phyloP scores from a whole-genome alignment of 2,113 vertebrate genomes.

The Platichthys stellatus region DNA sequence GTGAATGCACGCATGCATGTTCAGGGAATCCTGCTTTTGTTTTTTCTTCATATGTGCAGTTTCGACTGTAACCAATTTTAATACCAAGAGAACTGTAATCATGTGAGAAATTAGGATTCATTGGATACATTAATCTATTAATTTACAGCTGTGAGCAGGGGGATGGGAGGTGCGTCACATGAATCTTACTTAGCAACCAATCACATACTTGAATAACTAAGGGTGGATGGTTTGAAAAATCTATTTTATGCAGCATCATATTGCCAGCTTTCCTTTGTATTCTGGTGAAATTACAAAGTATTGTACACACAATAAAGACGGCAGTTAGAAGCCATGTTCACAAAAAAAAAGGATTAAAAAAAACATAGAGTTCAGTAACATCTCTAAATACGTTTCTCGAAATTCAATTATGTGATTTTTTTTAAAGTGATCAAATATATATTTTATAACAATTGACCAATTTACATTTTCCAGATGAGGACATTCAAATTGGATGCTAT shows the following conservation, averaged over 20 bases:
- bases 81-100: conserved; percentile 4
- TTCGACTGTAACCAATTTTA: conserved; percentile 16
- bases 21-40: conserved; percentile 40
- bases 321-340: not conserved
- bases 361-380: no score
- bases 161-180: not conserved
- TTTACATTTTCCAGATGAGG: conserved; percentile 8
- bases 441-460: not conserved
- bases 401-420: not conserved
- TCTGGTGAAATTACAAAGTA: not conserved
- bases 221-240: not conserved
- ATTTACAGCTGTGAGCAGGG: conserved; percentile 2
- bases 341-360: not conserved
- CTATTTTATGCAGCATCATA: not conserved
- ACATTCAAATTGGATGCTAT: not conserved
- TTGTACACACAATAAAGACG: not conserved
- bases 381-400: not conserved
- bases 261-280: not conserved
- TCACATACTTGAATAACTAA: not conserved
- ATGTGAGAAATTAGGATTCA: conserved; percentile 16
- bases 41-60: conserved; percentile 19
- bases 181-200: conserved; percentile 4
- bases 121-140: not conserved
- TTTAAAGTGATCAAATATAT: no score
- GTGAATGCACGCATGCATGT: conserved; percentile 41